A percentile compares a stretch with the other conserved stretches of the same genome.
Evolutionary conservation across 2,888 invertebrate genomes (phyloP).

Genomic region (Cosmorhoe ocellata): DNA sequence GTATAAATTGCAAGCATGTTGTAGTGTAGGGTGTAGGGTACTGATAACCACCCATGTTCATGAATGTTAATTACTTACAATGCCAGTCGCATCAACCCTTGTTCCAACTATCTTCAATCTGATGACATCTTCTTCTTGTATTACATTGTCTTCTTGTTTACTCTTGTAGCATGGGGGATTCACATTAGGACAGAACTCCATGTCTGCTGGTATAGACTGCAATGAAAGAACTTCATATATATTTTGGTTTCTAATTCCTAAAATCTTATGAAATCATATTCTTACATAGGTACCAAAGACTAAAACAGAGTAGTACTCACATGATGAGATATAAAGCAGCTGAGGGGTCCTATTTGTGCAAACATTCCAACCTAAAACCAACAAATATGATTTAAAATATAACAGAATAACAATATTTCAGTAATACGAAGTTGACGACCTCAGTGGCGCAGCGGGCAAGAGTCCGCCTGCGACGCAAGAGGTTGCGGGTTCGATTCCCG

Average conservation of each 20-base stretch:
- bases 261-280: too few species aligned
- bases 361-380: conserved; percentile 95
- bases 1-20: too few species aligned
- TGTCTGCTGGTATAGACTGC: conserved; percentile 98
- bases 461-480: too few species aligned
- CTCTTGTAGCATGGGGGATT: conserved; percentile 99
- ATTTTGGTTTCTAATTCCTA: too few species aligned
- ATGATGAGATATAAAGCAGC: conserved; percentile 98
- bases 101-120: conserved; percentile 99
- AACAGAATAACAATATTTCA: neutral
- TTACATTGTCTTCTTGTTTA: conserved; percentile 98
- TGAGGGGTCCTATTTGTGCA: conserved; percentile 98
- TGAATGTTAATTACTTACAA: conserved; percentile 91
- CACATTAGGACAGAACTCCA: conserved; percentile 99
- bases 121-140: conserved; percentile 98
- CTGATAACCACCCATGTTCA: too few species aligned
- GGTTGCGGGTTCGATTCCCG: too few species aligned
- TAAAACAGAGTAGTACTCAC: conserved; percentile 79
- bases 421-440: too few species aligned
- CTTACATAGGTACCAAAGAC: too few species aligned
- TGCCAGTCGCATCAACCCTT: conserved; percentile 98
- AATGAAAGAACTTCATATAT: too few species aligned
- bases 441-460: too few species aligned
- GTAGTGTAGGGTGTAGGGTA: too few species aligned
- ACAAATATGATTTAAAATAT: conserved; percentile 6